Percentiles rank a stretch among this genome's conserved stretches.
These are phyloP conservation scores for Nipponia nippon DNA, from an alignment of 2,113 vertebrate species.

Conservation along the genomic window DNA sequence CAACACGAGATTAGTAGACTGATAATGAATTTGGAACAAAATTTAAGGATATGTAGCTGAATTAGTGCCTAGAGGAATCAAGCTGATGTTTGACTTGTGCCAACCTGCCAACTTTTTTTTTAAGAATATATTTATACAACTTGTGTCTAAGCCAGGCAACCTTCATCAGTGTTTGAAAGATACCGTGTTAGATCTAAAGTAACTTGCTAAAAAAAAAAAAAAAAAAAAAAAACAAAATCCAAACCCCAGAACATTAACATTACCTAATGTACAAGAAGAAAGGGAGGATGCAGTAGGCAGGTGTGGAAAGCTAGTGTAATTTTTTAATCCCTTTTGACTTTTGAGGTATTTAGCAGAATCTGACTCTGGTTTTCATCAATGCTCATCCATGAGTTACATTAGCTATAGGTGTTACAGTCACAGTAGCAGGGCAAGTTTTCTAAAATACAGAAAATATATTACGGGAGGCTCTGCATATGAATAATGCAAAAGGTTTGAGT, in stretches of 20 bases:
- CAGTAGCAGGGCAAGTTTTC: background rate
- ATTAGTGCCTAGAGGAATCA: background rate
- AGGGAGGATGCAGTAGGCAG: background rate
- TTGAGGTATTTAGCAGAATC: background rate
- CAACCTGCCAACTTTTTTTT: background rate
- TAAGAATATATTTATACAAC: background rate
- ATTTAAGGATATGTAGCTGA: background rate
- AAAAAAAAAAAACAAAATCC: background rate
- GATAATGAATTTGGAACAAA: background rate
- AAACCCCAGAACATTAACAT: background rate
- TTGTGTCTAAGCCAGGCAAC: background rate
- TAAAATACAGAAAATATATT: background rate
- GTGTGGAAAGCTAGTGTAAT: background rate
- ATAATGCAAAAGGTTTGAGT: constrained; percentile 3
- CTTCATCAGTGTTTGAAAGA: background rate
- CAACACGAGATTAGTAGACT: background rate
- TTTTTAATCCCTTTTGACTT: background rate
- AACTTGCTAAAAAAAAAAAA: background rate
- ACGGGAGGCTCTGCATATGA: background rate
- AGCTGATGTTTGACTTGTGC: background rate
- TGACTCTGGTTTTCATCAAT: background rate
- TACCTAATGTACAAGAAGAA: background rate
- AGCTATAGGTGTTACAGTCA: background rate
- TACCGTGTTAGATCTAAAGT: background rate
- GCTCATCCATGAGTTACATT: background rate